These are phyloP conservation scores for Drosophila mimica DNA, from an alignment of 2,888 invertebrate species.

Conservation along the genomic window DNA sequence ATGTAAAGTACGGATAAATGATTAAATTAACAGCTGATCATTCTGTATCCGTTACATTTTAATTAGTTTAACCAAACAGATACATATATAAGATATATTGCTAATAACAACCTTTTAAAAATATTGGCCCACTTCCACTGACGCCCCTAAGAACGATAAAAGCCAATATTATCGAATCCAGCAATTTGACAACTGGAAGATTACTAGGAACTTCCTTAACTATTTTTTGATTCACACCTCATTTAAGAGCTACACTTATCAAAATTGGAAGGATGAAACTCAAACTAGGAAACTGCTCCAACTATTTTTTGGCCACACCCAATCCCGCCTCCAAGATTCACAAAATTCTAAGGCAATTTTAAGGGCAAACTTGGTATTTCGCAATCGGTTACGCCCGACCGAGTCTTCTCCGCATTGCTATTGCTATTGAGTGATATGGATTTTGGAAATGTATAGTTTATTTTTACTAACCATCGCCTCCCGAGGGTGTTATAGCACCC, in stretches of 20 bases:
- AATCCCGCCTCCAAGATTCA: neutral
- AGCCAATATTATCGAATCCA: neutral
- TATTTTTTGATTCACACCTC: neutral
- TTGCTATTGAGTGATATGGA: neutral
- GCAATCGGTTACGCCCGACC: neutral
- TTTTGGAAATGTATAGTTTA: neutral
- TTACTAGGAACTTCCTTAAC: neutral
- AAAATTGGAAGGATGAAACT: neutral
- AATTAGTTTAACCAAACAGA: too few species aligned
- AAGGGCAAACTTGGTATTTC: neutral
- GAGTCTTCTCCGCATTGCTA: too few species aligned
- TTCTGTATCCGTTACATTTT: too few species aligned
- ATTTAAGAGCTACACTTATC: neutral
- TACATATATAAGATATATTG: too few species aligned
- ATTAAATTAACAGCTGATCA: too few species aligned
- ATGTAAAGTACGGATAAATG: too few species aligned
- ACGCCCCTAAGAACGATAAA: too few species aligned
- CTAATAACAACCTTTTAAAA: too few species aligned
- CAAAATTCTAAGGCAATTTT: neutral
- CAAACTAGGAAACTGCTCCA: neutral
- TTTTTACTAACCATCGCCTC: slow-evolving; percentile 81
- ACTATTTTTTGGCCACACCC: neutral
- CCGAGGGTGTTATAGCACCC: slow-evolving; percentile 82
- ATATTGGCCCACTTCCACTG: too few species aligned
- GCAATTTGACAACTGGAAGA: neutral